A percentile compares a stretch with the other conserved stretches of the same genome.
Conservation (phyloP, 2,888 invertebrate genomes). For the Volucella inflata region DNA sequence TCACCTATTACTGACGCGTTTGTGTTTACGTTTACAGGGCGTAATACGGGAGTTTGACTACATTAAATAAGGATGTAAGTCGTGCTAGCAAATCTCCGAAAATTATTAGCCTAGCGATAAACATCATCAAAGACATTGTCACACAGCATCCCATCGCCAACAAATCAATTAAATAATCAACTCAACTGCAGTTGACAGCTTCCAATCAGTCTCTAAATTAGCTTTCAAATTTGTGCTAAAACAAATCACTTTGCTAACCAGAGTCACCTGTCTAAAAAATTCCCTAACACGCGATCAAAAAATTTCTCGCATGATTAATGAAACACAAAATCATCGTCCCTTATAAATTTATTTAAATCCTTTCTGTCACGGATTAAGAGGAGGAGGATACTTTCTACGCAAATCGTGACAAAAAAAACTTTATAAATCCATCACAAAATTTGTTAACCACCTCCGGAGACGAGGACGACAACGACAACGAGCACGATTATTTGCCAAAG, state of each 20-base stretch:
- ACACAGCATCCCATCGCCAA: too few species aligned
- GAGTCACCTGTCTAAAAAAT: slow-evolving; percentile 51
- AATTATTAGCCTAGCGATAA: too few species aligned
- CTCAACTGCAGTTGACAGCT: slow-evolving; percentile 50
- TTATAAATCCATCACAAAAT: slow-evolving; percentile 46
- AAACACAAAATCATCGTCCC: slow-evolving; percentile 43
- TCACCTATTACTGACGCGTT: too few species aligned
- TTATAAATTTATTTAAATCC: slow-evolving; percentile 60
- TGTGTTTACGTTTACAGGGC: too few species aligned
- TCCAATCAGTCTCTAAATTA: slow-evolving; percentile 43
- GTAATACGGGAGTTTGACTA: too few species aligned
- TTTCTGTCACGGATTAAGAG: background rate
- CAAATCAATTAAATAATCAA: slow-evolving; percentile 46
- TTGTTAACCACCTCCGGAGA: slow-evolving; percentile 33
- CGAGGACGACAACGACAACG: slow-evolving; percentile 2
- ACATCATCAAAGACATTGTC: too few species aligned
- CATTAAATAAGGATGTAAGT: too few species aligned
- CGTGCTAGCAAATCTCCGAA: too few species aligned
- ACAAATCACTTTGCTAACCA: slow-evolving; percentile 56
- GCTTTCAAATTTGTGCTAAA: slow-evolving; percentile 4
- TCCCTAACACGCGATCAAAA: slow-evolving; percentile 66
- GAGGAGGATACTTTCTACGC: background rate
- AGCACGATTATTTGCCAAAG: slow-evolving; percentile 31
- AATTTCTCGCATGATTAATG: slow-evolving; percentile 69
- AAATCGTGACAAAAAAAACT: background rate